Percentiles rank a stretch among this genome's conserved stretches.
Evolutionary conservation across 2,113 vertebrate species (phyloP).

Genomic region (Clarias magur): DNA sequence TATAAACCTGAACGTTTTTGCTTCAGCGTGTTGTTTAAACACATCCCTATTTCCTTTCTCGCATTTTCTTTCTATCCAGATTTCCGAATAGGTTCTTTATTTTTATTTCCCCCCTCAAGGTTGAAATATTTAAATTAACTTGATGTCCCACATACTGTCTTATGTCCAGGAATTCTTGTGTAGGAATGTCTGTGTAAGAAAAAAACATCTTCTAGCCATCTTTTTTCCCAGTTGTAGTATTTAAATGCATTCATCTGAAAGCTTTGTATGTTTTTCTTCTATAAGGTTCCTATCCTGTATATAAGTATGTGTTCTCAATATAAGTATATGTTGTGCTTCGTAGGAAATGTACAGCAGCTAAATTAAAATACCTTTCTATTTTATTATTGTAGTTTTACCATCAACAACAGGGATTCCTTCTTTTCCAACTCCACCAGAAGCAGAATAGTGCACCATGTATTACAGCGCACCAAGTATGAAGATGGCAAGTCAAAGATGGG

Average conservation of each 20-base stretch:
- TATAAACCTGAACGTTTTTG: not conserved
- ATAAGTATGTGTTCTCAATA: not conserved
- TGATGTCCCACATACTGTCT: not conserved
- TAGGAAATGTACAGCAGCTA: not conserved
- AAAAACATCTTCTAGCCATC: too few relatives aligned
- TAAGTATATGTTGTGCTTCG: too few relatives aligned
- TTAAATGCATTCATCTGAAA: not conserved
- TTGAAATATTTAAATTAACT: conserved; percentile 8
- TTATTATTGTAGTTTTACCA: conserved; percentile 81
- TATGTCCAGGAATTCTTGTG: not conserved
- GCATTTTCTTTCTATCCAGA: not conserved
- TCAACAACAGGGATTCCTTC: conserved; percentile 95
- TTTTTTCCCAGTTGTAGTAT: not conserved
- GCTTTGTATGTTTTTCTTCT: not conserved
- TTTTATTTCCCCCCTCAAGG: not conserved
- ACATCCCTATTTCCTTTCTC: conserved; percentile 17
- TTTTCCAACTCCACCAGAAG: conserved; percentile 98
- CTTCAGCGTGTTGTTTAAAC: not conserved
- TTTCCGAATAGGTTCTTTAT: not conserved
- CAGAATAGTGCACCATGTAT: conserved; percentile 94
- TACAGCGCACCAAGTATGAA: conserved; percentile 97
- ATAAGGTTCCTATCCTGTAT: not conserved
- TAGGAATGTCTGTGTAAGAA: not conserved
- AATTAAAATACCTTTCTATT: not conserved
- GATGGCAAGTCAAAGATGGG: conserved; percentile 97